These are phyloP conservation scores for Sylvia borin DNA, from an alignment of 2,797 vertebrate genomes.

Conservation along the genomic window DNA sequence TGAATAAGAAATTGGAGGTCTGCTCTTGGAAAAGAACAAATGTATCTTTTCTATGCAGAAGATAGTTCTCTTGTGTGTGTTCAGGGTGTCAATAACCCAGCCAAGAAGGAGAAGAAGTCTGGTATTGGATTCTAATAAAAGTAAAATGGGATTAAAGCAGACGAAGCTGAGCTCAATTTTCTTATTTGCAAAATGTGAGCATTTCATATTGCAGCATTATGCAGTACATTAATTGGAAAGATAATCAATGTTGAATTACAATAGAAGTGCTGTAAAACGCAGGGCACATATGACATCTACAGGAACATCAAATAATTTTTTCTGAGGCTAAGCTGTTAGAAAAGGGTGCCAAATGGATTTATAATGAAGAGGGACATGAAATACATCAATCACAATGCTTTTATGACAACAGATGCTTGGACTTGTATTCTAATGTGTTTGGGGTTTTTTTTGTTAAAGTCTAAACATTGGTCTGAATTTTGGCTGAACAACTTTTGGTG, in stretches of 20 bases:
- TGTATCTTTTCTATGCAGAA: not conserved
- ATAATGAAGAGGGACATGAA: slow-evolving; percentile 26
- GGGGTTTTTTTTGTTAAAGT: not conserved
- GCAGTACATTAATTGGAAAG: slow-evolving; percentile 44
- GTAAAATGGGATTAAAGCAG: slow-evolving; percentile 36
- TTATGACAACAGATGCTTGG: not conserved
- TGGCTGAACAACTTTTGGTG: not conserved
- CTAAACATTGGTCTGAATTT: not conserved
- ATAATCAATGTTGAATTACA: slow-evolving; percentile 50
- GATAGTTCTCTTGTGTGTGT: not conserved
- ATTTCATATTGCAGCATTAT: slow-evolving; percentile 32
- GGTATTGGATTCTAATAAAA: not conserved
- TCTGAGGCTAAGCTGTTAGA: not conserved
- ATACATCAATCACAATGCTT: not conserved
- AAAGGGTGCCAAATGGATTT: slow-evolving; percentile 56
- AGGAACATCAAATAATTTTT: not conserved
- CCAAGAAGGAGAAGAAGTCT: not conserved
- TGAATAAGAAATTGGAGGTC: slow-evolving; percentile 1
- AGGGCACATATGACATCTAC: not conserved
- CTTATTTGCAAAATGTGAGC: slow-evolving; percentile 8
- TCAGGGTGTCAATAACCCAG: not conserved
- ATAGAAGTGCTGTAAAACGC: slow-evolving; percentile 13
- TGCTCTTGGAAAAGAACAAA: not conserved
- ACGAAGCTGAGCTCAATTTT: slow-evolving; percentile 16
- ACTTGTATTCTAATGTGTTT: not conserved